Evolutionary conservation across 2,113 vertebrate genomes (phyloP).

Genomic region (Hemicordylus capensis): DNA sequence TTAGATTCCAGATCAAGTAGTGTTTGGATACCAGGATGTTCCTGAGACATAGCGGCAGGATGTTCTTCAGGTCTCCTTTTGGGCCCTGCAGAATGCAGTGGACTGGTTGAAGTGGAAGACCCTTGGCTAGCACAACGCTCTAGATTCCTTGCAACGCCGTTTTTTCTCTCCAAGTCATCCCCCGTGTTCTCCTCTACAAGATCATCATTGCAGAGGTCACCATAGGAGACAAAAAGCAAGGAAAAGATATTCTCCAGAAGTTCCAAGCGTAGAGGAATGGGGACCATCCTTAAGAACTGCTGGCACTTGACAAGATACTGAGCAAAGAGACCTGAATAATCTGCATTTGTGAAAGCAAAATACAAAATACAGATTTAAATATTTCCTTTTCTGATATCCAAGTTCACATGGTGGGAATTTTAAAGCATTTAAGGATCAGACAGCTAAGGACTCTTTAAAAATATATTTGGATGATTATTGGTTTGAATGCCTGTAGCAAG

Average conservation of each 20-base stretch:
- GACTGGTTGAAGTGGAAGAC: conserved; percentile 65
- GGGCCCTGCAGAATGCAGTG: conserved; percentile 42
- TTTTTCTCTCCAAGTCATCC: conserved; percentile 66
- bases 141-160: background rate
- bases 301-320: conserved; percentile 88
- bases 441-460: background rate
- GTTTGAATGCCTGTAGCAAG: background rate
- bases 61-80: conserved; percentile 45
- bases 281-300: conserved; percentile 84
- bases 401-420: background rate
- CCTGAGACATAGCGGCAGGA: background rate
- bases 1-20: conserved; percentile 16
- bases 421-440: background rate
- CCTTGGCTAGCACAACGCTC: conserved; percentile 26
- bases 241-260: conserved; percentile 98
- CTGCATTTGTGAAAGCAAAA: conserved; percentile 69
- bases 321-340: conserved; percentile 78
- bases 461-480: background rate
- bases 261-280: conserved; percentile 88
- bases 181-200: conserved; percentile 73
- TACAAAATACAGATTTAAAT: conserved; percentile 9
- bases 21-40: background rate
- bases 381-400: conserved; percentile 4
- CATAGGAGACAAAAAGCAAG: conserved; percentile 88
- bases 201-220: conserved; percentile 80